Conservation (phyloP, 2,113 vertebrate species). For the Dicerorhinus sumatrensis region DNA sequence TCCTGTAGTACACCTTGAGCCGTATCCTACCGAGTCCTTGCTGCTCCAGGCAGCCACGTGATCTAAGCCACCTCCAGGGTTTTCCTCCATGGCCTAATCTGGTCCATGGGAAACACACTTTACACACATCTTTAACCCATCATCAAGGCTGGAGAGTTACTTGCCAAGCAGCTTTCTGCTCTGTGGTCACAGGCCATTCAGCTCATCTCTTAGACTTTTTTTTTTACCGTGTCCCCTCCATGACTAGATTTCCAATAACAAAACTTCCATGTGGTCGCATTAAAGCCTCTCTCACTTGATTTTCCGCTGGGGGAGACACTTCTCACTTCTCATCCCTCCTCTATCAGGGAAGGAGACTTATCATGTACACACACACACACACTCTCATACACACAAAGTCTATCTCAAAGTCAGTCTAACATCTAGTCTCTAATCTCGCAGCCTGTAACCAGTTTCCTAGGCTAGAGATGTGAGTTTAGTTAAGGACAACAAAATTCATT, state of each 20-base stretch:
- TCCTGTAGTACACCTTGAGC: neutral
- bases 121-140: neutral
- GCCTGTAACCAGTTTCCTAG: neutral
- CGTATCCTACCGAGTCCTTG: neutral
- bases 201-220: neutral
- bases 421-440: neutral
- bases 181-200: neutral
- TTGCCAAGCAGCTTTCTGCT: neutral
- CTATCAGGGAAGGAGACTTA: neutral
- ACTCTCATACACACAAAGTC: neutral
- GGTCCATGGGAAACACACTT: neutral
- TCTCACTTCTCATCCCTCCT: neutral
- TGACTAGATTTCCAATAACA: neutral
- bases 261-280: neutral
- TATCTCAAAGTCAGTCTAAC: neutral
- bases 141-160: neutral
- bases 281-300: neutral
- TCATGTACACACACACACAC: neutral
- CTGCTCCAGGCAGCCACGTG: neutral
- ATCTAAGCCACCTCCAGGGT: neutral
- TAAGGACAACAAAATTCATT: neutral
- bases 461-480: neutral
- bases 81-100: neutral
- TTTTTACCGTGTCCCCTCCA: neutral
- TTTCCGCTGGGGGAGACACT: neutral